Evolutionary conservation across 2,797 vertebrate species (phyloP).

Genomic region (Anguilla marmorata): DNA sequence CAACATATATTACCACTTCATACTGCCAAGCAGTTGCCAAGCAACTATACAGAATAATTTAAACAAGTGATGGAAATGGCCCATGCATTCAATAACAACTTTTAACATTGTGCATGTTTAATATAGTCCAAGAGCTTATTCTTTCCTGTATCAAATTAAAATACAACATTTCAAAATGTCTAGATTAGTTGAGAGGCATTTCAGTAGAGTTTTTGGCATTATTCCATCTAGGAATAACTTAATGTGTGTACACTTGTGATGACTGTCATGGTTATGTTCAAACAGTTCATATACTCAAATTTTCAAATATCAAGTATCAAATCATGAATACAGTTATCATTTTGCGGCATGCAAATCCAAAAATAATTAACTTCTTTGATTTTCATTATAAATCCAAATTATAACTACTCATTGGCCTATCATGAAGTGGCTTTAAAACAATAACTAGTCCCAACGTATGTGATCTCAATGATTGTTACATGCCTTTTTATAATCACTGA

Average conservation of each 20-base stretch:
- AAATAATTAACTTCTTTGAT: background rate
- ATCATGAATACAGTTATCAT: too few species aligned
- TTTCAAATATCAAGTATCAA: background rate
- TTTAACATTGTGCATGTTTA: background rate
- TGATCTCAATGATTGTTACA: background rate
- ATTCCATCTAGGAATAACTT: background rate
- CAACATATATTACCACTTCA: background rate
- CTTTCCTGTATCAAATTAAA: background rate
- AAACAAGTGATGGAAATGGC: background rate
- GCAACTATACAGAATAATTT: background rate
- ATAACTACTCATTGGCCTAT: background rate
- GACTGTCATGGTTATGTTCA: background rate
- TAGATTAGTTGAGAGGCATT: background rate
- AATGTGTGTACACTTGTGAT: background rate
- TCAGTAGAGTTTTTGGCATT: background rate
- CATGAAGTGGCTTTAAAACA: background rate
- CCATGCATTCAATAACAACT: background rate
- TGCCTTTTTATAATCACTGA: background rate
- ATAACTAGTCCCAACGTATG: background rate
- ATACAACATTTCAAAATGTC: background rate
- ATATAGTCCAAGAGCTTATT: background rate
- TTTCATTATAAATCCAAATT: background rate
- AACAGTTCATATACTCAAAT: background rate
- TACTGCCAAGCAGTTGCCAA: background rate
- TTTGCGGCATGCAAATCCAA: background rate